These are phyloP conservation scores for Synergus itoensis DNA, from an alignment of 2,888 invertebrate species.

Conservation along the genomic window DNA sequence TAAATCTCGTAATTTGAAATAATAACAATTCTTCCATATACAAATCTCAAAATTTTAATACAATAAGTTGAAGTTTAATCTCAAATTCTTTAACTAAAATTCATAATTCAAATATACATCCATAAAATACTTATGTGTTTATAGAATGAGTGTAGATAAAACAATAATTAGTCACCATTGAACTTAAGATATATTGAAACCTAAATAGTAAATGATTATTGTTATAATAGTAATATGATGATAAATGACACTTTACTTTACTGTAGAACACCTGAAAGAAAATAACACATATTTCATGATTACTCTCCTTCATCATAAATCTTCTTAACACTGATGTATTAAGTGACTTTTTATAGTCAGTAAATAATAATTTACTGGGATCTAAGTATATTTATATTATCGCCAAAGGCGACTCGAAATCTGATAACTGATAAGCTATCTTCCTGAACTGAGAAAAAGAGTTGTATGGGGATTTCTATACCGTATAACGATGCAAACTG, in stretches of 20 bases:
- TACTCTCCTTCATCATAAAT: conserved; percentile 4
- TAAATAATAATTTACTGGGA: conserved; percentile 14
- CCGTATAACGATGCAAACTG: conserved; percentile 11
- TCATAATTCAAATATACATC: not conserved
- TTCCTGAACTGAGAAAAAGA: conserved; percentile 5
- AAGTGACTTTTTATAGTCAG: conserved; percentile 18
- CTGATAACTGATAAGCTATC: conserved; percentile 12
- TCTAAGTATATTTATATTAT: conserved; percentile 28
- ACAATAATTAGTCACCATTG: not conserved
- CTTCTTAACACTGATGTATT: conserved; percentile 10
- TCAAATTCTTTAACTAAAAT: not conserved
- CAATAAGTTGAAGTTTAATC: not conserved
- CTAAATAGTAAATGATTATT: not conserved
- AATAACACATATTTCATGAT: conserved; percentile 18
- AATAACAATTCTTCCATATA: not conserved
- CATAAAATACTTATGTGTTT: not conserved
- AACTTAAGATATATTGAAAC: not conserved
- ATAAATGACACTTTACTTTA: not conserved
- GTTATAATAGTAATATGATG: not conserved
- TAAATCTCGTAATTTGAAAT: not conserved
- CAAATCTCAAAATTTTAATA: not conserved
- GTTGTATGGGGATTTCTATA: not conserved
- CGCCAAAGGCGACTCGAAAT: not conserved
- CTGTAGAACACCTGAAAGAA: not conserved
- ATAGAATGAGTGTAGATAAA: not conserved